A percentile compares a stretch with the other conserved stretches of the same genome.
These are phyloP conservation scores for Aythya baeri DNA, from an alignment of 2,113 vertebrate species.

Conservation along the genomic window DNA sequence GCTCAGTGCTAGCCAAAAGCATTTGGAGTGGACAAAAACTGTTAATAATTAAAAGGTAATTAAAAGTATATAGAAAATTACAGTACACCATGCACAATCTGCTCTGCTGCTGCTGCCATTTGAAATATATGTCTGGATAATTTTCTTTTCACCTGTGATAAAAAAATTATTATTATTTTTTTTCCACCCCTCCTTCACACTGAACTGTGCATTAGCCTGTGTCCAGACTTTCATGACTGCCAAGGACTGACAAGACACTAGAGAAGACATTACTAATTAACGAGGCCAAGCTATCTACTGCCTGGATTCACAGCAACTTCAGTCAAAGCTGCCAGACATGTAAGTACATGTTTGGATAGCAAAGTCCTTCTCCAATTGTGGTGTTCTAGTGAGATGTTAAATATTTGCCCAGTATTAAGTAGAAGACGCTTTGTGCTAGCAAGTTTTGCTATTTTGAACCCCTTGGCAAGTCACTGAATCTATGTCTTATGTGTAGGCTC, in stretches of 20 bases:
- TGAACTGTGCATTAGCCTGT: constrained; percentile 52
- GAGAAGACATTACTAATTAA: constrained; percentile 76
- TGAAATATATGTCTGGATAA: constrained; percentile 10
- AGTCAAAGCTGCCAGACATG: constrained; percentile 46
- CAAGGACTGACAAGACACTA: constrained; percentile 70
- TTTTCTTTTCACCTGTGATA: constrained; percentile 56
- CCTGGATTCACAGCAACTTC: constrained; percentile 30
- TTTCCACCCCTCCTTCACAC: constrained; percentile 48
- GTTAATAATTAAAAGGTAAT: constrained; percentile 72
- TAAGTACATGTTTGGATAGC: constrained; percentile 41
- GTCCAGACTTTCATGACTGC: constrained; percentile 64
- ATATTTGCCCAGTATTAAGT: constrained; percentile 36
- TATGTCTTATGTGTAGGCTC: neutral
- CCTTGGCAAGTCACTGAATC: neutral
- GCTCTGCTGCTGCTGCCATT: constrained; percentile 18
- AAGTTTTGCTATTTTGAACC: neutral
- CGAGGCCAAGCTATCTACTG: constrained; percentile 60
- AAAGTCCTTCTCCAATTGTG: constrained; percentile 1
- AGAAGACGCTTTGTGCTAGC: neutral
- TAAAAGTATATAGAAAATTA: constrained; percentile 63
- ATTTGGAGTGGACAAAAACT: constrained; percentile 64
- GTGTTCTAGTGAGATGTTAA: constrained; percentile 46
- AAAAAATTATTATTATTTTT: constrained; percentile 41
- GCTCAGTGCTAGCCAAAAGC: constrained; percentile 20
- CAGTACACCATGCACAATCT: neutral